phyloP scores from a whole-genome alignment of 2,888 invertebrate species.

The Prionchulus punctatus region DNA sequence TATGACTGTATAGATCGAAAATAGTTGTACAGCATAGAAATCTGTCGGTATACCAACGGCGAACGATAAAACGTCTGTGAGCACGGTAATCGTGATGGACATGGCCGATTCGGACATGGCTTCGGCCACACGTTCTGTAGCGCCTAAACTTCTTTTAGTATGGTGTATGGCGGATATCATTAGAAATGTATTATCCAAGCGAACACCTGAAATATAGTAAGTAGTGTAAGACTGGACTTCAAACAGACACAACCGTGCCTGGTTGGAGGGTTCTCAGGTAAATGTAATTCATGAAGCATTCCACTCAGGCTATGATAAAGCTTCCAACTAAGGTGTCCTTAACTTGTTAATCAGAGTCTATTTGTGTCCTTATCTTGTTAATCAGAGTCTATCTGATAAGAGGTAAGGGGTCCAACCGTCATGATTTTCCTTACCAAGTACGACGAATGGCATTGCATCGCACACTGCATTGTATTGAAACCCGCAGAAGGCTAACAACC shows the following conservation, averaged over 20 bases:
- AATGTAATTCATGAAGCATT: too few species aligned
- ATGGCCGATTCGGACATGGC: conserved; percentile 89
- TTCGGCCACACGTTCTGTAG: conserved; percentile 65
- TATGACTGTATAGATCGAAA: conserved; percentile 64
- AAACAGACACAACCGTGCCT: too few species aligned
- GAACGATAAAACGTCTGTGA: conserved; percentile 49
- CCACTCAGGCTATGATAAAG: too few species aligned
- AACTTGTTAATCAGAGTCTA: too few species aligned
- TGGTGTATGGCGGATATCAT: conserved; percentile 85
- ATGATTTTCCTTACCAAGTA: conserved; percentile 74
- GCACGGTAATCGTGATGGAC: conserved; percentile 84
- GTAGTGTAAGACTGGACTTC: too few species aligned
- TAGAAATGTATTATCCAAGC: conserved; percentile 86
- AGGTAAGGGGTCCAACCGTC: too few species aligned
- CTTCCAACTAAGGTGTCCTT: too few species aligned
- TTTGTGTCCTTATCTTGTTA: too few species aligned
- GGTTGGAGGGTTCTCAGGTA: too few species aligned
- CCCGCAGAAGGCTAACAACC: conserved; percentile 67
- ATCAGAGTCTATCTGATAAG: too few species aligned
- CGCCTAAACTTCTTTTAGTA: conserved; percentile 49
- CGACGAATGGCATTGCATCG: conserved; percentile 74
- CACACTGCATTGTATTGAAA: conserved; percentile 80
- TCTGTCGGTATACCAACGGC: conserved; percentile 67
- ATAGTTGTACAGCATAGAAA: conserved; percentile 80
- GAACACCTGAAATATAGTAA: conserved; percentile 30